Base-by-base conservation (phyloP, 2,888 invertebrate genomes). In the Drosophila pseudotakahashii region DNA sequence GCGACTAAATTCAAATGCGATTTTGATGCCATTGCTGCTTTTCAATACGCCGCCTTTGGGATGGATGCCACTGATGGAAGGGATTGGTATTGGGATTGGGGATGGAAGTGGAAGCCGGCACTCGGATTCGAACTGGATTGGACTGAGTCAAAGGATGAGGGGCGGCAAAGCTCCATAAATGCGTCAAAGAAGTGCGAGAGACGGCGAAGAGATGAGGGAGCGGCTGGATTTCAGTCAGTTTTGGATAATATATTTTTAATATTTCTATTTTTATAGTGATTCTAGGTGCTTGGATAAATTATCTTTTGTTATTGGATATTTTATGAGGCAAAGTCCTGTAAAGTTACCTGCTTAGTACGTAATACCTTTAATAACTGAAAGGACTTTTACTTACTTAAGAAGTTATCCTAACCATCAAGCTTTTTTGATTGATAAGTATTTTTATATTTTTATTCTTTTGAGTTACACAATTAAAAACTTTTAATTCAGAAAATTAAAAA, bases 1-100 rank as follows among this genome's bases (percentile, higher is more conserved):
- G 55, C 67, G 75, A 79, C 81, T 71, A 80, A 80, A 88, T 88
- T 89, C 88, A 89, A 88, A 88, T 88, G 88, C 85, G 89, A 89
- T 87, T 88, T 88, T 88, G 87, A 89, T 85, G 87, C 81, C 79
- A 83, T 81, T 79, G 64, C 69, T 75, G 70, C 74, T 78, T 89
- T 81, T 89, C 89, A 88, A 88, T 89, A 88, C 81, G 68, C 78
- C 80, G 62, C 60, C 75, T 73, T 76, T 73, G 75, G 66, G 45
- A 42, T 42, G 42, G 42, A 42, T 42, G 45, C 30, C 30, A 32
- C 48, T 48, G 48, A 48, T 48, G 48, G 48, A 34, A 48, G 48
- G 48, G 48, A 48, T 48, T 34, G 34, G 34, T 11, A 11, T 11
- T 34, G 32, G 32, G 3, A 34, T 34, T 19, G 19, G 19, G 32